Evolutionary conservation across 2,113 vertebrate genomes (phyloP), one percentile per base, ranked within the genome.

Genomic region (Sturnus vulgaris): DNA sequence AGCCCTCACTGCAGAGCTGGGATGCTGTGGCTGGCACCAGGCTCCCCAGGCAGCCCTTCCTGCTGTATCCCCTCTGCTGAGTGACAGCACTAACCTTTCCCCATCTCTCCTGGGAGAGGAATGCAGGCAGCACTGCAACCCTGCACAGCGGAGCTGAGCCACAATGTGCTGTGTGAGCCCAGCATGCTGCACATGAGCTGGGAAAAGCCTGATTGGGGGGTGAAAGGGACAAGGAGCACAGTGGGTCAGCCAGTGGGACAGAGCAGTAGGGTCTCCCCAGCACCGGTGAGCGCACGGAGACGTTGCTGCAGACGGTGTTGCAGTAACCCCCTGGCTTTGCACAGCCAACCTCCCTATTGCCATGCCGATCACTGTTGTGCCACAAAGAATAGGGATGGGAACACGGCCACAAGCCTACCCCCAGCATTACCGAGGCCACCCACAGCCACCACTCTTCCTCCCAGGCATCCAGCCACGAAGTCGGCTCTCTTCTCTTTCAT

Each of bases 401-500:
- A 88, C 15, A 17, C 0, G 0, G 56, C 56, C 56, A 75, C 15
- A 3, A 1, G 35, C 28, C 70, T 39, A 59, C 10, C 15, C 66
- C 56, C 14, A 5, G 27, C 73, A 96, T 98, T 97, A 99, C 99
- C 99, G 5, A 99, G 98, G 82, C 99, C 99, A 16, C 99, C 99
- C 12, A 98, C 89, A 5, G 98, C 99, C 78, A 99, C 98, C 72
- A 99, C 98, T 88, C 98, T 97, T 97, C 98, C 99, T 78, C 99
- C 99, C 47, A 99, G 97, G 78, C 97, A 99, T 64, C 99, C 98
- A 5, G 99, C 98, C 93, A 99, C 98, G 44, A 99, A 99, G 97
- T 99, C 99, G 0, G 99, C 99, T 91, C 99, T 98, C 97, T 99
- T 99, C 96, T 99, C 99, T 95, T 98, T 98, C 99, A 99, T 99